A percentile compares a stretch with the other conserved stretches of the same genome.
These are phyloP conservation scores for Phenganax stokvisi DNA, from an alignment of 92 coral and sea anemone species.

Conservation along the genomic window DNA sequence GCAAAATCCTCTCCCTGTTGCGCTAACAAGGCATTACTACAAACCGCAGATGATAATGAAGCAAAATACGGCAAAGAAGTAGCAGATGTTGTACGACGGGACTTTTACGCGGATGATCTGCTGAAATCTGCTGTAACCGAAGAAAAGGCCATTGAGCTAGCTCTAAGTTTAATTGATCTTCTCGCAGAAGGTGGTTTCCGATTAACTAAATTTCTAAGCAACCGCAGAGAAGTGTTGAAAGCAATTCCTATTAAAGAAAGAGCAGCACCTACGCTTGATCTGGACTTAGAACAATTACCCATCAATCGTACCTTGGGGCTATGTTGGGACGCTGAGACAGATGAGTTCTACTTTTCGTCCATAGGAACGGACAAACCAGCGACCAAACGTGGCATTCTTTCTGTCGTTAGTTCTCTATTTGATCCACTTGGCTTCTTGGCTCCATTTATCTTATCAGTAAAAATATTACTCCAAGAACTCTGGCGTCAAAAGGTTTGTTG, in stretches of 20 bases:
- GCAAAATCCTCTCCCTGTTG: slow-evolving; percentile 47
- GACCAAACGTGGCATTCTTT: slow-evolving; percentile 51
- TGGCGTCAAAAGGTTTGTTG: slow-evolving; percentile 28
- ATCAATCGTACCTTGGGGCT: slow-evolving; percentile 30
- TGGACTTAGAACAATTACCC: slow-evolving; percentile 53
- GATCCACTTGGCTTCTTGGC: slow-evolving; percentile 54
- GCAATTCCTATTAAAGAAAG: slow-evolving; percentile 42
- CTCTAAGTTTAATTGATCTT: too few relatives aligned
- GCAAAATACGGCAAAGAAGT: slow-evolving; percentile 3
- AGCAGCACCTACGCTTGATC: slow-evolving; percentile 44
- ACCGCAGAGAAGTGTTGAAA: slow-evolving; percentile 44
- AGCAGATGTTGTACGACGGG: slow-evolving; percentile 1
- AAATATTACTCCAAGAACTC: slow-evolving; percentile 41
- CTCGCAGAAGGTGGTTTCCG: too few relatives aligned
- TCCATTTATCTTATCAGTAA: slow-evolving; percentile 48
- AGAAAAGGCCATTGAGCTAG: slow-evolving; percentile 24
- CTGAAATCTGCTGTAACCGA: slow-evolving; percentile 43
- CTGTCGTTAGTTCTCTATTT: slow-evolving; percentile 44
- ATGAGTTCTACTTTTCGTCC: slow-evolving; percentile 43
- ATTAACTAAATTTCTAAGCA: slow-evolving; percentile 53
- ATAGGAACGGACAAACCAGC: slow-evolving; percentile 18
- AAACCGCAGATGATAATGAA: slow-evolving; percentile 45
- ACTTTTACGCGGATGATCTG: slow-evolving; percentile 59
- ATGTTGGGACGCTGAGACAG: slow-evolving; percentile 52
- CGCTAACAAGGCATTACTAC: slow-evolving; percentile 45